A percentile compares a stretch with the other conserved stretches of the same genome.
Conservation (phyloP, 2,797 vertebrate genomes). For the Cossypha caffra region DNA sequence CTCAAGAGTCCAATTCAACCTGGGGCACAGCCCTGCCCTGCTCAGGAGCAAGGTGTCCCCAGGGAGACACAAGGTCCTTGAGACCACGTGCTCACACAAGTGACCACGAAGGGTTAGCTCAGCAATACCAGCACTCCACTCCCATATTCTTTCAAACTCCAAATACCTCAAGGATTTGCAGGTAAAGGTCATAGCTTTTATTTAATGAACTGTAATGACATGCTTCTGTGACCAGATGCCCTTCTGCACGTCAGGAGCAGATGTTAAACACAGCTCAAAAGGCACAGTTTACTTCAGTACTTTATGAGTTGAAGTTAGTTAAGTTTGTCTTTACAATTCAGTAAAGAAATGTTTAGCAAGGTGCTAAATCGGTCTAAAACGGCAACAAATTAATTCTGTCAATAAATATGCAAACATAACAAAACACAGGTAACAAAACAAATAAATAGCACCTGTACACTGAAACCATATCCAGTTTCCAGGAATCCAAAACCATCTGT, state of each 20-base stretch:
- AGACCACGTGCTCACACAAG: rapidly evolving
- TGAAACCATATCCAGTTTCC: background rate
- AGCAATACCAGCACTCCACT: background rate
- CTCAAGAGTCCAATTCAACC: background rate
- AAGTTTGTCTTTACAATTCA: background rate
- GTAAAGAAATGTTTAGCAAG: background rate
- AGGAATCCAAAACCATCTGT: background rate
- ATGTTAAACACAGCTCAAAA: background rate
- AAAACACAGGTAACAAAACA: background rate
- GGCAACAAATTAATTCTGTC: background rate
- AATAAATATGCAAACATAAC: background rate
- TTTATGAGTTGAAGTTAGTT: background rate
- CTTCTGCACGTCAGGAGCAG: background rate
- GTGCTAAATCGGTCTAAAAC: background rate
- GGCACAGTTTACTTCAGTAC: background rate
- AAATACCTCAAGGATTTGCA: background rate
- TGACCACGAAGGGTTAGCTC: rapidly evolving
- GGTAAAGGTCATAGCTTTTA: background rate
- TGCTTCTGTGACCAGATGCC: background rate
- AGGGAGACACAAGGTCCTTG: background rate
- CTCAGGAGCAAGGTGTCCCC: background rate
- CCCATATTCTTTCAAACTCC: background rate
- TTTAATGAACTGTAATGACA: background rate
- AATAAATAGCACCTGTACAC: background rate
- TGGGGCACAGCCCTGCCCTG: rapidly evolving